Conservation (phyloP, 2,888 invertebrate genomes). For the Caenorhabditis doughertyi region DNA sequence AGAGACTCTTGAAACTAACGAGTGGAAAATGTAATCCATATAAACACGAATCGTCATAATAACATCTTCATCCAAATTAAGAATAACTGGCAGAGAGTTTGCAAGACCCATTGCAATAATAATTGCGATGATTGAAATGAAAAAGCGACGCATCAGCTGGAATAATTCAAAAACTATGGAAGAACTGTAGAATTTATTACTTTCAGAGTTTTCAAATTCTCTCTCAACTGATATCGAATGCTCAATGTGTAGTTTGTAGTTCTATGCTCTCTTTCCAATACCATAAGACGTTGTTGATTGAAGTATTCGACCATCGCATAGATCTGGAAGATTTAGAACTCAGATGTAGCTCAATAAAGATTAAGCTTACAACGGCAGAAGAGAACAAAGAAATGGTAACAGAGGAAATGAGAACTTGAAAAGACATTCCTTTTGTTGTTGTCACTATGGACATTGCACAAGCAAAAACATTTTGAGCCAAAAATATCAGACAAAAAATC, state of each 20-base stretch:
- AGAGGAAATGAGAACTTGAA: conserved; percentile 42
- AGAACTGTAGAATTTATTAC: background rate
- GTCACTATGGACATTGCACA: conserved; percentile 38
- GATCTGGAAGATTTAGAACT: conserved; percentile 27
- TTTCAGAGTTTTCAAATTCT: conserved; percentile 60
- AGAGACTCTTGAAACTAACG: conserved; percentile 19
- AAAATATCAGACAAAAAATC: conserved; percentile 53
- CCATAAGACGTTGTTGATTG: conserved; percentile 40
- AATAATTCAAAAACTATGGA: background rate
- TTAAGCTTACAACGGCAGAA: conserved; percentile 29
- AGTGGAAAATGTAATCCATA: conserved; percentile 61
- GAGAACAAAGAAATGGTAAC: conserved; percentile 33
- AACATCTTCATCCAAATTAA: conserved; percentile 38
- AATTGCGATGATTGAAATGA: conserved; percentile 44
- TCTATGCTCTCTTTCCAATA: conserved; percentile 55
- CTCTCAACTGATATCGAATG: conserved; percentile 62
- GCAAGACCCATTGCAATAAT: conserved; percentile 59
- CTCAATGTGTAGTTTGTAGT: conserved; percentile 57
- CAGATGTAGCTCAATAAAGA: background rate
- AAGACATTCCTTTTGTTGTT: conserved; percentile 44
- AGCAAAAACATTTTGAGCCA: conserved; percentile 38
- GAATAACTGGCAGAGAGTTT: conserved; percentile 57
- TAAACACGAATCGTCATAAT: conserved; percentile 47
- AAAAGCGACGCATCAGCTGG: conserved; percentile 61
- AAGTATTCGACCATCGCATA: conserved; percentile 53